Conservation (phyloP, 2,797 vertebrate genomes). For the Danio albolineatus region DNA sequence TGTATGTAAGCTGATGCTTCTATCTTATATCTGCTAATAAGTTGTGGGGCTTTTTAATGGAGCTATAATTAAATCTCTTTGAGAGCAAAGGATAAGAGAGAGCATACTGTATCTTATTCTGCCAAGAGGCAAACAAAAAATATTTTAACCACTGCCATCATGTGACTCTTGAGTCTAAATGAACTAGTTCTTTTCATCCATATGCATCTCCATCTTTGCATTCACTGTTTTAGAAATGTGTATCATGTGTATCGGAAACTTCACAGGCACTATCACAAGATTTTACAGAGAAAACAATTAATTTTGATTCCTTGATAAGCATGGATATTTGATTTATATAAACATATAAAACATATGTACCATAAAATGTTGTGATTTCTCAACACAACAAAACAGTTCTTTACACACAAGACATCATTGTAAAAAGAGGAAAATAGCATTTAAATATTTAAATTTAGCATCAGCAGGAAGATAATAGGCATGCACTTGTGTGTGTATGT, state of each 20-base stretch:
- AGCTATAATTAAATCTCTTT: constrained; percentile 4
- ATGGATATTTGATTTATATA: background rate
- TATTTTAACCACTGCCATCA: background rate
- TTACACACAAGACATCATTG: background rate
- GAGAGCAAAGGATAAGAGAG: background rate
- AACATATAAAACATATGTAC: background rate
- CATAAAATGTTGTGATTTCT: background rate
- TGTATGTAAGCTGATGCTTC: constrained; percentile 2
- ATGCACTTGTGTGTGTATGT: constrained; percentile 3
- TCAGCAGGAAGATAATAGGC: background rate
- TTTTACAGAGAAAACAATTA: background rate
- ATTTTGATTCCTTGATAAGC: background rate
- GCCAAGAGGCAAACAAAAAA: background rate
- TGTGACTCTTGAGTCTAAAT: constrained; percentile 7
- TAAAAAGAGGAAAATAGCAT: background rate
- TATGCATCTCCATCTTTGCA: background rate
- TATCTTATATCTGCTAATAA: constrained; percentile 11
- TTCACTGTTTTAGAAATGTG: background rate
- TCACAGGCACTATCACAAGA: background rate
- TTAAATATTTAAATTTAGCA: background rate
- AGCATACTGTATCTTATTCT: background rate
- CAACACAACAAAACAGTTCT: background rate
- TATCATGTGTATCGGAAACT: background rate
- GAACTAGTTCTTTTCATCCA: background rate
- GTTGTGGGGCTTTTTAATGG: constrained; percentile 13